Conservation (phyloP, 2,113 vertebrate species). For the Pontoporia blainvillei region DNA sequence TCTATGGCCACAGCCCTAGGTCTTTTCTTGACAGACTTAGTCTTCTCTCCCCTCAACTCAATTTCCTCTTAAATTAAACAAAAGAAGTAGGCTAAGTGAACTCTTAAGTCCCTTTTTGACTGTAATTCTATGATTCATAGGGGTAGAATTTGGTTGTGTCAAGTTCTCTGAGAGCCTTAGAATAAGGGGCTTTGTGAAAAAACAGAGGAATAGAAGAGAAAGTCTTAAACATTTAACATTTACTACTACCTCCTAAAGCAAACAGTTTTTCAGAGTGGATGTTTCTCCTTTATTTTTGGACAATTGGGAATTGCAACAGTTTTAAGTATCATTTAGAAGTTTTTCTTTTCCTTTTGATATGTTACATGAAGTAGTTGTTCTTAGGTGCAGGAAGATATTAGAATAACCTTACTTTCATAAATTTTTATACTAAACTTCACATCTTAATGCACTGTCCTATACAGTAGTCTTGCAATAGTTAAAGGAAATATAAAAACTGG, state of each 20-base stretch:
- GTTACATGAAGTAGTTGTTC: not conserved
- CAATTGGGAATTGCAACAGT: not conserved
- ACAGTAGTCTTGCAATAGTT: not conserved
- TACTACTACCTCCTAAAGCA: not conserved
- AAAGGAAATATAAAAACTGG: not conserved
- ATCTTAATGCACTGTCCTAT: not conserved
- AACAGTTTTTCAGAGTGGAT: not conserved
- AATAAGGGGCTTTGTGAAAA: not conserved
- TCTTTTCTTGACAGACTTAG: not conserved
- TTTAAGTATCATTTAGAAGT: not conserved
- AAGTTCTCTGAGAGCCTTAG: not conserved
- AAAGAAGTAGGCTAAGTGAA: not conserved
- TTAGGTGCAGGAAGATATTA: not conserved
- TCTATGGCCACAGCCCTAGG: not conserved
- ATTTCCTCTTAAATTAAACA: not conserved
- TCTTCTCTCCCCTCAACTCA: not conserved
- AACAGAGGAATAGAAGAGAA: not conserved
- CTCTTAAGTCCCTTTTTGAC: not conserved
- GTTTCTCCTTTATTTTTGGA: not conserved
- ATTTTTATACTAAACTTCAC: not conserved
- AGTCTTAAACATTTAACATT: not conserved
- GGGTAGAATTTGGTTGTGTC: not conserved
- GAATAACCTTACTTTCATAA: not conserved
- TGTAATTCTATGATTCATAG: not conserved
- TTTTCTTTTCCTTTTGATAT: not conserved